Base-by-base conservation (phyloP, 1,140 invertebrate species). In the Physella acuta region DNA sequence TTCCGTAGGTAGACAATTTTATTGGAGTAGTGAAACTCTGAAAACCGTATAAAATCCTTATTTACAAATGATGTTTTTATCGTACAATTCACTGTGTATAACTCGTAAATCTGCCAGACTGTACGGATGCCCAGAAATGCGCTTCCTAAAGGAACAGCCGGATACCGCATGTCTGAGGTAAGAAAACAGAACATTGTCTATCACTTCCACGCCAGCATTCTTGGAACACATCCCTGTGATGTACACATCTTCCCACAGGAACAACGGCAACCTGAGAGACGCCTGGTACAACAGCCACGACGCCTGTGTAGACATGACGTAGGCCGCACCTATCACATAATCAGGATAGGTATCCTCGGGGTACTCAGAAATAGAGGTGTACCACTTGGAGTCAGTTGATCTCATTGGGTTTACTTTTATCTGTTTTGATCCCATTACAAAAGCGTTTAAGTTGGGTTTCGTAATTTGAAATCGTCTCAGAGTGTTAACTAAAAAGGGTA, bases 341-440 rank as follows among this genome's bases (percentile, higher is more conserved):
- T 61, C 67, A 1, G 84, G 84, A 66, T 84, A 81, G 11, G 76
- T 67, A 20, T 75, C 71, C 34, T 74, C 77, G 14, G 71, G 72
- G 75, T 82, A 87, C 24, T 79, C 79, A n/a, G 79, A 68, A 26
- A 75, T 66, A 11, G 76, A 68, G 20, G 83, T 81, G 66, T 79
- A 81, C 85, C 85, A 87, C 74, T 87, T 87, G 16, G 79, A 83
- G 14, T 73, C 72, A 52, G 75, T 77, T 66, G 84, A 71, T 53
- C 79, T 73, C 20, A 78, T 73, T 1, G 75, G 76, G 53, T 34
- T 36, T 20, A 75, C 79, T 11, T 71, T 72, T 14, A 59, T 30
- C 51, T 76, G 71, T 11, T 73, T 34, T 49, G 33, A 39, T 11
- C 79, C 79, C 37, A 76, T 61, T 0, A 79, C 71, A 63, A 76